Conservation (phyloP, 2,888 invertebrate species). For the Heliconius hortense region DNA sequence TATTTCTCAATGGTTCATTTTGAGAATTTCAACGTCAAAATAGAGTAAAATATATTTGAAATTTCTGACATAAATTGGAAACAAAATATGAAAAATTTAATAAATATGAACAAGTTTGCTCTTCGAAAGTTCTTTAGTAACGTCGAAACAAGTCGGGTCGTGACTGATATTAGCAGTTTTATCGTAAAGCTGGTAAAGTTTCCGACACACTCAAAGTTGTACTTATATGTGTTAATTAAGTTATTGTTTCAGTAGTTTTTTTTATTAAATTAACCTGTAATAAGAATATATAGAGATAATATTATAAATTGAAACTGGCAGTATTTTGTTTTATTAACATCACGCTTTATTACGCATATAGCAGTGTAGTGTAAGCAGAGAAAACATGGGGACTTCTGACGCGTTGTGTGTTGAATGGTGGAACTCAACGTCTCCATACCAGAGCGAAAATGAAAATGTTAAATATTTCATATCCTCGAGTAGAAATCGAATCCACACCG, state of each 20-base stretch:
- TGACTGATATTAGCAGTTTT: constrained; percentile 29
- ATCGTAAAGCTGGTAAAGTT: constrained; percentile 23
- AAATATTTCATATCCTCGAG: too few species aligned
- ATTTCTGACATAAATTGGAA: constrained; percentile 10
- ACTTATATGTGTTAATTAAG: background rate
- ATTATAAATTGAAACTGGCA: background rate
- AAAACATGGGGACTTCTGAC: too few species aligned
- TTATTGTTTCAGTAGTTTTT: background rate
- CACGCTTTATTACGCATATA: too few species aligned
- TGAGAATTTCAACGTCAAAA: background rate
- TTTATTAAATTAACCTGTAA: background rate
- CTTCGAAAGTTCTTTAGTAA: constrained; percentile 25
- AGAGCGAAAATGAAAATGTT: too few species aligned
- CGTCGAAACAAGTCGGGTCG: constrained; percentile 23
- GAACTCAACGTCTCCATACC: too few species aligned
- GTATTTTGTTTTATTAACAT: background rate
- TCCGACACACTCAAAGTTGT: constrained; percentile 12
- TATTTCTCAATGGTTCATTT: background rate
- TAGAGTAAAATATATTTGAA: constrained; percentile 17
- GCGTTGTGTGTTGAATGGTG: too few species aligned
- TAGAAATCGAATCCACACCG: too few species aligned
- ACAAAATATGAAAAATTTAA: constrained; percentile 21
- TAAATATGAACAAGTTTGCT: constrained; percentile 31
- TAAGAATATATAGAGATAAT: background rate
- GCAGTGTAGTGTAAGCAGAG: too few species aligned